Conservation (phyloP, 1,140 invertebrate species). For the Musca vetustissima region DNA sequence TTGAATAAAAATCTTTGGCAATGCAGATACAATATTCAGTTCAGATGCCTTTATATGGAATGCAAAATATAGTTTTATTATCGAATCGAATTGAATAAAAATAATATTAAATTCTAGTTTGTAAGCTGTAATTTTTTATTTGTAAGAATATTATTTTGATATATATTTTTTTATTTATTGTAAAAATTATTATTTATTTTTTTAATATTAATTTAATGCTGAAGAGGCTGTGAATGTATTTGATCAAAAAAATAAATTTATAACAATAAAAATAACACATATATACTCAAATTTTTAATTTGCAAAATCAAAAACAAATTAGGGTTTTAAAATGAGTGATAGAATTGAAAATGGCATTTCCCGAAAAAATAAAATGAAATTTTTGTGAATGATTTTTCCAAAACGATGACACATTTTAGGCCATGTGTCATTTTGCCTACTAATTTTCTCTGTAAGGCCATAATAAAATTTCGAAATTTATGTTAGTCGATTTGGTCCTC, state of each 20-base stretch:
- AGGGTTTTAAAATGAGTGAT: neutral
- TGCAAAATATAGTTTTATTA: neutral
- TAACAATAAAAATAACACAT: neutral
- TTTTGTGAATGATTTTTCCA: no score
- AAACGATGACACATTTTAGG: no score
- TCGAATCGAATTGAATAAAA: neutral
- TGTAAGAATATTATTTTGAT: neutral
- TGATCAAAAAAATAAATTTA: neutral
- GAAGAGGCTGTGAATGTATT: slow-evolving; percentile 15
- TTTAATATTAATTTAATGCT: slow-evolving; percentile 14
- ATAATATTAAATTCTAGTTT: no score
- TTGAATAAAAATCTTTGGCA: neutral
- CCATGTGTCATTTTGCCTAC: no score
- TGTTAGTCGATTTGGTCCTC: no score
- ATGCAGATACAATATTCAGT: neutral
- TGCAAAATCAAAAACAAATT: slow-evolving; percentile 1
- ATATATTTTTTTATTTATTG: neutral
- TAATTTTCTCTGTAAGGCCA: no score
- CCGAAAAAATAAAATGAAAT: neutral
- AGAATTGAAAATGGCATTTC: neutral
- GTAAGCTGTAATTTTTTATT: no score
- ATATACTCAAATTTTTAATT: neutral
- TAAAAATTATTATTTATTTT: neutral
- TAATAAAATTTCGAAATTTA: no score
- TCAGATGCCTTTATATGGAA: neutral